These are phyloP conservation scores for Bergia sp. DNA, from an alignment of 92 coral and sea anemone species.

Conservation along the genomic window DNA sequence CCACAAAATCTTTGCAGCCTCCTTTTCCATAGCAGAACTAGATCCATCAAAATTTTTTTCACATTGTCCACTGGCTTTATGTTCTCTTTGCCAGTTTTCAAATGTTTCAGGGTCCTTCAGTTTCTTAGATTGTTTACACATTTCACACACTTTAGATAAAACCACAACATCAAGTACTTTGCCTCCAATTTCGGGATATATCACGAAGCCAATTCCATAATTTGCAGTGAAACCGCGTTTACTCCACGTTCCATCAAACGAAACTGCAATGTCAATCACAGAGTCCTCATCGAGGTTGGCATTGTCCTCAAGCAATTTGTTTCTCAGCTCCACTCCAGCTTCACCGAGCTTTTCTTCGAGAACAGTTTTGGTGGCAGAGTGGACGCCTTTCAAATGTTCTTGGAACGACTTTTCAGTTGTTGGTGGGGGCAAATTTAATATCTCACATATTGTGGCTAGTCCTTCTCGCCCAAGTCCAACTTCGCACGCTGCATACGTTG, in stretches of 20 bases:
- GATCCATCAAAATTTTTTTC: slow-evolving; percentile 8
- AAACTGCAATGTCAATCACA: slow-evolving; percentile 15
- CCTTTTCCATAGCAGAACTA: slow-evolving; percentile 36
- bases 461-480: slow-evolving; percentile 37
- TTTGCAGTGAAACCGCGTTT: slow-evolving; percentile 32
- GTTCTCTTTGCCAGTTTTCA: slow-evolving; percentile 28
- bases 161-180: slow-evolving; percentile 38
- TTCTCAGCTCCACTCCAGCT: slow-evolving; percentile 9
- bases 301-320: slow-evolving; percentile 21
- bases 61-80: slow-evolving; percentile 16
- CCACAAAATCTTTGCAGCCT: slow-evolving; percentile 38
- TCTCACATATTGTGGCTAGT: slow-evolving; percentile 32
- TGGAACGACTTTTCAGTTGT: slow-evolving; percentile 23
- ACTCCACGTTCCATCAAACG: slow-evolving; percentile 25
- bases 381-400: slow-evolving; percentile 14
- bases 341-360: slow-evolving; percentile 27
- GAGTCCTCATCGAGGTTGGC: slow-evolving; percentile 6
- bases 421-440: slow-evolving; percentile 28
- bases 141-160: neutral
- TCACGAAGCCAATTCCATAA: slow-evolving; percentile 30
- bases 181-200: slow-evolving; percentile 22
- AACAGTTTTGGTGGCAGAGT: slow-evolving; percentile 6
- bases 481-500: slow-evolving; percentile 32
- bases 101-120: slow-evolving; percentile 18
- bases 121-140: slow-evolving; percentile 17